Base-by-base conservation (phyloP, 1,140 invertebrate species). In the Drosophila biarmipes region DNA sequence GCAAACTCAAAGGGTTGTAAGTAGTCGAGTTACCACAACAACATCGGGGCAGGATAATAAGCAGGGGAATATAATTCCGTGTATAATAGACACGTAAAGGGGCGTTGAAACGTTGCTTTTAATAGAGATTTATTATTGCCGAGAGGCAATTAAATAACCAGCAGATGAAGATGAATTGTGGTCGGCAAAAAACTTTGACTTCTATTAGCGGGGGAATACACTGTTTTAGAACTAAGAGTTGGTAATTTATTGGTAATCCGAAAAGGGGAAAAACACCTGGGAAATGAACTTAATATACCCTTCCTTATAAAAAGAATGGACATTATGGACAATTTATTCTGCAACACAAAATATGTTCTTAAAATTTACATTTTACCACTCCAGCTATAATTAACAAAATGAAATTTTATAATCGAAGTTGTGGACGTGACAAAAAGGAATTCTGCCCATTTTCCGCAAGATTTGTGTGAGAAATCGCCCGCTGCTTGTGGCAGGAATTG, bases 61-160 rank as follows among this genome's bases (percentile, higher is more conserved):
- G 27, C 35, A 11, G 29, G 35, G 45, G 63, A 27, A 64, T 67
- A 58, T 62, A 42, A 37, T 66, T 35, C 48, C 27, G 46, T 40
- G 48, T 27, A 66, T 54, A 55, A 69, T 71, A 54, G 37, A 48
- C 62, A 68, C 24, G 62, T 34, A 49, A 49, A 45, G 45, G 10
- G 31, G 17, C 63, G 57, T 40, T 51, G 63, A 63, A 49, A 48
- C 43, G 62, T 31, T 62, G 46, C 24, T 48, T 64, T 14, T 67
- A 67, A 67, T 64, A 64, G 63, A 67, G 63, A 67, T 67, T 67
- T 67, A 67, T 67, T 67, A 67, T 52, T 27, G 59, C 17, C 63
- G 14, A 27, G 45, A 52, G 59, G 59, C 63, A 31, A 35, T 63
- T 31, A 4, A 57, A 43, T 57, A 61, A 35, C 52, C 52, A 43